Conservation (phyloP, 2,888 invertebrate genomes). For the Plusia festucae region DNA sequence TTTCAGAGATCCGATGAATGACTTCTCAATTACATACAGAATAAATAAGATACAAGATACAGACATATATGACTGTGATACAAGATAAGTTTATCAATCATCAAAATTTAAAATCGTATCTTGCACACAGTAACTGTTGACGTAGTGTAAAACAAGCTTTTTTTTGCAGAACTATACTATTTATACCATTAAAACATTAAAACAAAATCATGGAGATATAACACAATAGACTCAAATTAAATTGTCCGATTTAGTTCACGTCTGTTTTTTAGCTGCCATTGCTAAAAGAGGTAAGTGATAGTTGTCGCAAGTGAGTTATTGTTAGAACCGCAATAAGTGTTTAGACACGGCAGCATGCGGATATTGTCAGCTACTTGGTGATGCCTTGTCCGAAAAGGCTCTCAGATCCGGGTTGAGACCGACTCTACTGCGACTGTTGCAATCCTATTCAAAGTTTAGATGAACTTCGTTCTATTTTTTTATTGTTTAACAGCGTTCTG, state of each 20-base stretch:
- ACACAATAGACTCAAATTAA: neutral
- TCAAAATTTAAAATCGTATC: too few species aligned
- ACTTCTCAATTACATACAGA: too few species aligned
- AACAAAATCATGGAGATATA: too few species aligned
- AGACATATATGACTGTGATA: too few species aligned
- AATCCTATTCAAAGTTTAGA: conserved; percentile 55
- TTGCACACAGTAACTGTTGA: too few species aligned
- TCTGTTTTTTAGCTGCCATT: neutral
- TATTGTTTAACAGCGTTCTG: conserved; percentile 2
- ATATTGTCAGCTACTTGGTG: conserved; percentile 54
- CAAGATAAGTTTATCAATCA: too few species aligned
- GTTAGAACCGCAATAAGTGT: conserved; percentile 47
- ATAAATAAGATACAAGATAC: too few species aligned
- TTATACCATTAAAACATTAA: too few species aligned
- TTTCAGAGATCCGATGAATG: too few species aligned
- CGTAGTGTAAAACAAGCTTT: too few species aligned
- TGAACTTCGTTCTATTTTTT: conserved; percentile 28
- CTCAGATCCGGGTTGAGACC: conserved; percentile 75
- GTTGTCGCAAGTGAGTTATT: conserved; percentile 55
- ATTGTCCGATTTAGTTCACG: neutral
- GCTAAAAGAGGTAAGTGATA: conserved; percentile 19
- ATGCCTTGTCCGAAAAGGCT: conserved; percentile 66
- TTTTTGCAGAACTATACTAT: too few species aligned
- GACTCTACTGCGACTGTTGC: conserved; percentile 66
- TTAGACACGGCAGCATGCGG: conserved; percentile 57